A percentile compares a stretch with the other conserved stretches of the same genome.
Evolutionary conservation across 2,888 invertebrate species (phyloP).

Genomic region (Neria commutata): DNA sequence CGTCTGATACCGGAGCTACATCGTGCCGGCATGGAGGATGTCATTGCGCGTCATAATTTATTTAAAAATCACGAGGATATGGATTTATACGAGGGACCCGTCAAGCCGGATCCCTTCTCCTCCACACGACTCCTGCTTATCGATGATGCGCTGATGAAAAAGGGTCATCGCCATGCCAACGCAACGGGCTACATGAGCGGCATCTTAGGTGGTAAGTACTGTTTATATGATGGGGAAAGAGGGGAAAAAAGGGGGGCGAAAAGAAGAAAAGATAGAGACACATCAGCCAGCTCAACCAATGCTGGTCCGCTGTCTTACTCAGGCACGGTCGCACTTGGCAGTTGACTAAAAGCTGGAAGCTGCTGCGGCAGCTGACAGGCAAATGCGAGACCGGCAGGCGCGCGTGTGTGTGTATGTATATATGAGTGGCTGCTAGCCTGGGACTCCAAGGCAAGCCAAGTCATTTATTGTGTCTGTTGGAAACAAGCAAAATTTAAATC

Average conservation of each 20-base stretch:
- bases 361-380: neutral
- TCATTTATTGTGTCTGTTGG: neutral
- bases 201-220: constrained; percentile 57
- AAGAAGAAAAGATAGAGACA: too few species aligned
- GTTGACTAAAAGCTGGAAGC: neutral
- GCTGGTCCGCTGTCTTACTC: too few species aligned
- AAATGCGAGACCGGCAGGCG: neutral
- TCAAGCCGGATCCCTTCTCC: constrained; percentile 79
- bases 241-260: neutral
- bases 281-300: too few species aligned
- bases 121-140: constrained; percentile 55
- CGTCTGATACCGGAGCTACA: constrained; percentile 91
- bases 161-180: constrained; percentile 52
- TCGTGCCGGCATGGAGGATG: constrained; percentile 87
- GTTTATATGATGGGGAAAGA: too few species aligned
- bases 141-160: constrained; percentile 57
- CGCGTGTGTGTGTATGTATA: neutral
- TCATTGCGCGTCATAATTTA: constrained; percentile 84
- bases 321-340: constrained; percentile 21
- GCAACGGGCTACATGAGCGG: constrained; percentile 50
- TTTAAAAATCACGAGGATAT: constrained; percentile 89
- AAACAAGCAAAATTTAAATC: neutral
- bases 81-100: constrained; percentile 86
- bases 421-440: neutral
- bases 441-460: constrained; percentile 4